Percentiles rank a stretch among this genome's conserved stretches.
Evolutionary conservation across 2,113 vertebrate genomes (phyloP).

Genomic region (Notiomystis cincta): DNA sequence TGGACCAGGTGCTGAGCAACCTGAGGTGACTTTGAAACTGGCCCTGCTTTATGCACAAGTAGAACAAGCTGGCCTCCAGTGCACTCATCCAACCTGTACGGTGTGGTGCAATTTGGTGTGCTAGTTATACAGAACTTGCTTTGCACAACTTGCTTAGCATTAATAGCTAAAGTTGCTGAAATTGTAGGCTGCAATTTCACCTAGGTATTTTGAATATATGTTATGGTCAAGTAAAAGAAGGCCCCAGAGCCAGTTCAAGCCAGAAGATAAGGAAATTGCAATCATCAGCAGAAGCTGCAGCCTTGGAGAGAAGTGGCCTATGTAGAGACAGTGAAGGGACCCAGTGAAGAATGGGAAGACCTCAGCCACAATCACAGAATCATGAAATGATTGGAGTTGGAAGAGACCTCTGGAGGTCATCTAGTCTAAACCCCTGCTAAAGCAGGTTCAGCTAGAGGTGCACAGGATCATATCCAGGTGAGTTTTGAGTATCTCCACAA

Average conservation of each 20-base stretch:
- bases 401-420: background rate
- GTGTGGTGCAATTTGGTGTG: accelerated
- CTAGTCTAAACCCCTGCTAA: background rate
- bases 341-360: background rate
- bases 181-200: background rate
- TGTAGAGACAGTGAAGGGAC: background rate
- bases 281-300: background rate
- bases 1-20: background rate
- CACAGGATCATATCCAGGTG: background rate
- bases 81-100: background rate
- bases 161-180: background rate
- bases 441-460: background rate
- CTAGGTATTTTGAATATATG: background rate
- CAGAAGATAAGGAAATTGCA: background rate
- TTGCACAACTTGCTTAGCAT: background rate
- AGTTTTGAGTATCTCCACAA: background rate
- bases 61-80: background rate
- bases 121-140: background rate
- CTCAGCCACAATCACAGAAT: background rate
- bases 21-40: background rate
- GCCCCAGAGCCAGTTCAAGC: background rate
- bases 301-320: background rate
- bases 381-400: background rate
- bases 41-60: background rate
- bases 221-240: background rate